These are phyloP conservation scores for Petrolisthes cinctipes DNA, from an alignment of 2,888 invertebrate species.

Conservation along the genomic window DNA sequence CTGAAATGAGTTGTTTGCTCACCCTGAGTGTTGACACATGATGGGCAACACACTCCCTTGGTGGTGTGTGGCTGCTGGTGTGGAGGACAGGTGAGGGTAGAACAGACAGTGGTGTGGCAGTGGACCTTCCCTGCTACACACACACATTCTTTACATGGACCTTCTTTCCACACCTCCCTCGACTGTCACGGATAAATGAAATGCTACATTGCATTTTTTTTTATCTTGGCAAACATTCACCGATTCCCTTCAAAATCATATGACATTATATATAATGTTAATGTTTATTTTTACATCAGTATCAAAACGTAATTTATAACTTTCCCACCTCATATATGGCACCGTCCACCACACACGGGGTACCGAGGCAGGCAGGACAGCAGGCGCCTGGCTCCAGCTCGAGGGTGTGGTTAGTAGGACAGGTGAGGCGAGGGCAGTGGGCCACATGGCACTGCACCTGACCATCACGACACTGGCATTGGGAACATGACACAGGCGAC, in stretches of 20 bases:
- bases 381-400: slow-evolving; percentile 51
- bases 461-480: slow-evolving; percentile 63
- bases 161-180: slow-evolving; percentile 52
- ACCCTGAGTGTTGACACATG: slow-evolving; percentile 59
- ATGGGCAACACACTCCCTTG: slow-evolving; percentile 59
- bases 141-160: slow-evolving; percentile 50
- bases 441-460: slow-evolving; percentile 58
- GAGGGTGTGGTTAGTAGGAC: slow-evolving; percentile 58
- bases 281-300: too few species aligned
- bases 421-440: slow-evolving; percentile 59
- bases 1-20: slow-evolving; percentile 2
- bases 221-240: too few species aligned
- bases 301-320: too few species aligned
- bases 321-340: slow-evolving; percentile 46
- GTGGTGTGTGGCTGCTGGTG: slow-evolving; percentile 40
- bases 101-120: slow-evolving; percentile 56
- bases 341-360: slow-evolving; percentile 51
- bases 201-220: too few species aligned
- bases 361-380: slow-evolving; percentile 59
- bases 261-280: too few species aligned
- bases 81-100: slow-evolving; percentile 39
- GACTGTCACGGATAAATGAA: slow-evolving; percentile 42
- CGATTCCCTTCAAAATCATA: too few species aligned
- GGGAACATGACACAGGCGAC: slow-evolving; percentile 61
- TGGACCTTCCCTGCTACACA: slow-evolving; percentile 59